Evolutionary conservation across 2,888 invertebrate genomes (phyloP), one percentile per base, ranked within the genome.

Genomic region (Brassicogethes aeneus): DNA sequence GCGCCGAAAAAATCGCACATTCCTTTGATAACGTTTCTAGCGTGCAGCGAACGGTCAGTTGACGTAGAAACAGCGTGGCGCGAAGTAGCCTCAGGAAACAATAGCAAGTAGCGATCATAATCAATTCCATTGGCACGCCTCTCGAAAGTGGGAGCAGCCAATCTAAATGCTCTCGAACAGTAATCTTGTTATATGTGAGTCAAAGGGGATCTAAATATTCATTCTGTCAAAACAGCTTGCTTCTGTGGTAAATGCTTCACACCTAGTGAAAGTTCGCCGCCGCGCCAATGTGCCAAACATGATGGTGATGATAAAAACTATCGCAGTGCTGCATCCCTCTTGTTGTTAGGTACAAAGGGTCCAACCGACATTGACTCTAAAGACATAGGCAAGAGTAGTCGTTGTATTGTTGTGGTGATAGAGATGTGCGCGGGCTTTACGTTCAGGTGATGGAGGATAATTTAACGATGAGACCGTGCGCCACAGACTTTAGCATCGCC

Each of bases 401-500:
- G 5, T 23, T 5, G 23, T 23, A 23, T 10, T 23, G 23, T 23
- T 10, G 23, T 23, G 23, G 23, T 10, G 5, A 23, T 34, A 32
- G 56, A 48, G 46, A 53, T 59, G 53, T 50, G 50, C 42, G 37
- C 44, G 47, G 37, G 42, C n/a, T n/a, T n/a, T n/a, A n/a, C n/a
- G 32, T 43, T 46, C 52, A 59, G 57, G 60, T 65, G 55, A 75
- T 75, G 75, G 79, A 78, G 65, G 79, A 77, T 62, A 79, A 79
- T 57, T 80, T 80, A 66, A 80, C 80, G 48, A 79, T 77, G 66
- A 70, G 82, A 63, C 82, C 85, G 55, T 83, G 85, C 73, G 90
- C 91, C 69, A 93, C 93, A 51, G 93, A 94, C 75, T 94, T 94
- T 76, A 91, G 91, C 70, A 93, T 93, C 61, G 92, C 91, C 47